Conservation (phyloP, 1,140 invertebrate genomes). For the Notospermus geniculatus region DNA sequence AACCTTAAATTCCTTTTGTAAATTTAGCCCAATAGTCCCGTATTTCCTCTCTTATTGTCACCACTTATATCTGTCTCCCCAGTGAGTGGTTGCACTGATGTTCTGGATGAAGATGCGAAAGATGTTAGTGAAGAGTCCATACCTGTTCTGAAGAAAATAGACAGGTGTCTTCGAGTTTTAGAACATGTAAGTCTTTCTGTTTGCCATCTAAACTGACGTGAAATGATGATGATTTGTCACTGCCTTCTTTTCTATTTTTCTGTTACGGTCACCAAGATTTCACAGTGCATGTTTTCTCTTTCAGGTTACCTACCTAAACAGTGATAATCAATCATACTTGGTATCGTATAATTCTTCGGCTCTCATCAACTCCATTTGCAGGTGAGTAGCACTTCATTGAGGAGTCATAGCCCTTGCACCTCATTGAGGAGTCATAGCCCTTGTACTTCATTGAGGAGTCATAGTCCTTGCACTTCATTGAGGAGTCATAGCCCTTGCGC, state of each 20-base stretch:
- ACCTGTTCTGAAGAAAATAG: constrained; percentile 86
- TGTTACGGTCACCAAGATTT: too few species aligned
- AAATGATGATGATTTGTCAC: too few species aligned
- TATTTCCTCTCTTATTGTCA: too few species aligned
- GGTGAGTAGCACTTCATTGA: constrained; percentile 28
- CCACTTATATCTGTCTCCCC: too few species aligned
- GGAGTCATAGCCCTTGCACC: too few species aligned
- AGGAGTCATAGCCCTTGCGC: too few species aligned
- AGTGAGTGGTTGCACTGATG: constrained; percentile 43
- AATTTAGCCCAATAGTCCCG: too few species aligned
- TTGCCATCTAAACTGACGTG: not conserved
- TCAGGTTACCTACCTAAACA: constrained; percentile 93
- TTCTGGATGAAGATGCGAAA: constrained; percentile 30
- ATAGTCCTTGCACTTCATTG: too few species aligned
- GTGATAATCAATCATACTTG: constrained; percentile 90
- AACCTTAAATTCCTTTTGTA: too few species aligned
- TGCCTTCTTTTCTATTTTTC: too few species aligned
- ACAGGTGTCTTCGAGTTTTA: constrained; percentile 89
- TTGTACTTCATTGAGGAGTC: too few species aligned
- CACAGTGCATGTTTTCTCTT: constrained; percentile 31
- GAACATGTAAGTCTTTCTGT: constrained; percentile 77
- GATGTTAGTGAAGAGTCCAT: constrained; percentile 59
- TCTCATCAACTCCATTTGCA: constrained; percentile 54
- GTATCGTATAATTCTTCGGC: constrained; percentile 72
- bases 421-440: too few species aligned